Evolutionary conservation across 2,888 invertebrate species (phyloP).

Genomic region (Horisme vitalbata): DNA sequence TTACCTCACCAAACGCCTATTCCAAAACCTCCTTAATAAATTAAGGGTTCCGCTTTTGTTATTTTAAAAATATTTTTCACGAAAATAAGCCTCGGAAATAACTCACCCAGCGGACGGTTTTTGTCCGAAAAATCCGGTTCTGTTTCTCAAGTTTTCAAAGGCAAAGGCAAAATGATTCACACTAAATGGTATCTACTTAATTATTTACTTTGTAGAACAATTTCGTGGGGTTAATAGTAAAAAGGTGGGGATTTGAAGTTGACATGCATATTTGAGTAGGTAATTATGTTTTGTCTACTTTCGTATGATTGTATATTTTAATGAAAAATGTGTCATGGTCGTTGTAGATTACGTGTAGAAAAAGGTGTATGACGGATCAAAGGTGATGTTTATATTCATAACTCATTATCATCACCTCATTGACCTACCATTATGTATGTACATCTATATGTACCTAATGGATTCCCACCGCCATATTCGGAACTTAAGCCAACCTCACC

Average conservation of each 20-base stretch:
- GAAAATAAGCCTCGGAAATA: conserved; percentile 31
- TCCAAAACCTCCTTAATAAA: conserved; percentile 51
- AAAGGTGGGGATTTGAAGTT: neutral
- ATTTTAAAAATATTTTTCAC: conserved; percentile 31
- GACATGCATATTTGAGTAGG: neutral
- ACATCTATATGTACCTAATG: no score
- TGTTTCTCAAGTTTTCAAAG: conserved; percentile 16
- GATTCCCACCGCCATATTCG: no score
- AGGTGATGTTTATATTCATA: no score
- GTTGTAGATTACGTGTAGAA: no score
- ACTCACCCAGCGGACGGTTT: conserved; percentile 28
- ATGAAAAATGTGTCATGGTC: no score
- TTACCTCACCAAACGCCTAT: conserved; percentile 43
- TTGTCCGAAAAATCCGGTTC: conserved; percentile 27
- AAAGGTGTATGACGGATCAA: no score
- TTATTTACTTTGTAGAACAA: conserved; percentile 13
- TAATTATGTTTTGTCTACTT: no score
- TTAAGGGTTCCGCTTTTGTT: conserved; percentile 28
- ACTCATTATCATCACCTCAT: no score
- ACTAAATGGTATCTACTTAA: conserved; percentile 19
- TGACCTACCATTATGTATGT: no score
- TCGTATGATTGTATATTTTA: no score
- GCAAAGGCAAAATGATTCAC: conserved; percentile 13
- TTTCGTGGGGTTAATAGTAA: conserved; percentile 9
- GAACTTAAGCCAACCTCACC: no score